Evolutionary conservation across 2,888 invertebrate genomes (phyloP), one percentile per base, ranked within the genome.

Genomic region (Fragum sueziense): DNA sequence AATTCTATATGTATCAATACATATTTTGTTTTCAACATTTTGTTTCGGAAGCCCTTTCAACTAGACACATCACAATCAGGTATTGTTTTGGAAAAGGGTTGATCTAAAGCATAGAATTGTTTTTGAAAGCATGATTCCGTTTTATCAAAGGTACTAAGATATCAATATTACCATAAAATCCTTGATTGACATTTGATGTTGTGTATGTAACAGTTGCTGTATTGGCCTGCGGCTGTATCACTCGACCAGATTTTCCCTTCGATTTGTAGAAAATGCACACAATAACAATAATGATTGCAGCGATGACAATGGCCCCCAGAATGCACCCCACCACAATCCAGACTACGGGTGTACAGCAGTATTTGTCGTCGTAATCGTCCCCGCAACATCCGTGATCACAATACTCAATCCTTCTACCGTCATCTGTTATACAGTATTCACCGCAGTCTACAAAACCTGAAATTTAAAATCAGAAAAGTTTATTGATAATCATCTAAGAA

Each of bases 361-460:
- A 41, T 41, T 65, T 33, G 65, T 65, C 65, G n/a, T 65, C 27
- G 25, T 41, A 41, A 34, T 65, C 47, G 14, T 37, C 37, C 1
- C 65, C 65, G 25, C 65, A 65, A 27, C 65, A 65, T 7, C 65
- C 65, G 11, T 65, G 22, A 34, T 65, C 41, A 33, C 65, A 65
- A 27, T 65, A 65, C 14, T 34, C 34, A 4, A 41, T 22, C 22
- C 25, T n/a, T 1, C 25, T 37, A 0, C 65, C 47, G 17, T 41
- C 34, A 27, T 65, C 65, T 25, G 41, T 65, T 1, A 37, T 3
- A 17, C 65, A 65, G 27, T 65, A 65, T 33, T 65, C 65, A 27
- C 65, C 65, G 25, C 61, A 61, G 27, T 65, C 22, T 3, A 65
- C 65, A 17, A 65, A 37, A 34, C 65, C 65, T 65, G 65, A 25